Conservation (phyloP, 2,113 vertebrate species). For the Colaptes auratus region DNA sequence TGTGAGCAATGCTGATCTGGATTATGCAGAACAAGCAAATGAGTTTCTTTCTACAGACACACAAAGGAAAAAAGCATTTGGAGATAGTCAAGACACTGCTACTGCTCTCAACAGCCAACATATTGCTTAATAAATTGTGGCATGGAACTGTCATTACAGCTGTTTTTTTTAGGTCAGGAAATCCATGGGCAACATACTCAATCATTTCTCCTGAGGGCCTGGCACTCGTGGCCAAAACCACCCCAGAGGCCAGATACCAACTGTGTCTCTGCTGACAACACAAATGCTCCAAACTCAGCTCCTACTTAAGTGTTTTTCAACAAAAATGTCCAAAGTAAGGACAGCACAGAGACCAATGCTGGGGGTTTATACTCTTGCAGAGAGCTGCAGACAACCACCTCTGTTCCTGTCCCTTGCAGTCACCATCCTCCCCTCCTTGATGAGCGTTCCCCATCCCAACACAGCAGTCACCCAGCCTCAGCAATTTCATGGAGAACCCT, state of each 20-base stretch:
- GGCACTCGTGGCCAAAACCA: neutral
- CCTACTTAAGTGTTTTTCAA: neutral
- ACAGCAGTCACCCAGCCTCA: neutral
- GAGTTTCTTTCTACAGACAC: neutral
- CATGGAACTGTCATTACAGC: neutral
- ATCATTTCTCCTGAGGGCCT: neutral
- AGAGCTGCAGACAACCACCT: neutral
- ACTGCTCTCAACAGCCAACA: neutral
- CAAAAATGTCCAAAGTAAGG: accelerated
- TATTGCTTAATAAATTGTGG: neutral
- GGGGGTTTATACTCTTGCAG: neutral
- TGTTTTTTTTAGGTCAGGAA: neutral
- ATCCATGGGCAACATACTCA: neutral
- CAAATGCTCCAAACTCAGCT: neutral
- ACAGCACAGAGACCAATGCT: neutral
- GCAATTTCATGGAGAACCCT: neutral
- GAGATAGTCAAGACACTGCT: neutral
- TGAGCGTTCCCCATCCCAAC: neutral
- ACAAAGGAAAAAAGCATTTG: neutral
- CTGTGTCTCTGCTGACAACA: neutral
- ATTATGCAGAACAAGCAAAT: neutral
- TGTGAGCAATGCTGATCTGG: neutral
- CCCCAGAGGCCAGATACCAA: neutral
- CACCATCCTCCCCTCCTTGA: neutral
- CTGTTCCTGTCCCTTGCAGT: neutral